Evolutionary conservation across 2,797 vertebrate genomes (phyloP).

Genomic region (Enoplosus armatus): DNA sequence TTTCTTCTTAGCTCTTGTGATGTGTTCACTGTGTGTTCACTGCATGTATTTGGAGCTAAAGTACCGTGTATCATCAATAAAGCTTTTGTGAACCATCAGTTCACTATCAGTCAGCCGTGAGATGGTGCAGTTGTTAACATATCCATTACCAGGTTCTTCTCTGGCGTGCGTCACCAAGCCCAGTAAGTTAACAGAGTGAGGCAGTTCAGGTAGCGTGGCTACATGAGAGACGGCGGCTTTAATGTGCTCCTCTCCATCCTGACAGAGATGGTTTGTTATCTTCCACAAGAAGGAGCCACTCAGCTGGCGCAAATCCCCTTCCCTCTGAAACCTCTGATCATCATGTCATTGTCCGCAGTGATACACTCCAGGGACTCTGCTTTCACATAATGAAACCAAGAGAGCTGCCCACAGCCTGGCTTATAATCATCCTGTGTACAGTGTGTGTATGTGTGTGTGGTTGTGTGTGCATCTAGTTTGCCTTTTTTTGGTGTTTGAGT

Average conservation of each 20-base stretch:
- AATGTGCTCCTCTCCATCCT: constrained; percentile 56
- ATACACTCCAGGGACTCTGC: constrained; percentile 75
- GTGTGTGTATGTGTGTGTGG: constrained; percentile 24
- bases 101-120: background rate
- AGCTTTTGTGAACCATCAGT: background rate
- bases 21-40: background rate
- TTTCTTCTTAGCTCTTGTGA: background rate
- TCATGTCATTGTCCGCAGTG: constrained; percentile 78
- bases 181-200: constrained; percentile 22
- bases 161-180: constrained; percentile 32
- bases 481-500: constrained; percentile 50
- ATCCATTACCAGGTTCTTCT: constrained; percentile 49
- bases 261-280: constrained; percentile 72
- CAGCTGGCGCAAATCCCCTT: constrained; percentile 76
- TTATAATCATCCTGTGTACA: constrained; percentile 63
- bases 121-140: constrained; percentile 13
- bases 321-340: constrained; percentile 81
- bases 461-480: constrained; percentile 41
- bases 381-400: constrained; percentile 73
- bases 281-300: constrained; percentile 68
- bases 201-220: constrained; percentile 56
- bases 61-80: background rate
- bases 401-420: constrained; percentile 67
- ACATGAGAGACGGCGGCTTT: constrained; percentile 61
- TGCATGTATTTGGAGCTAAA: background rate